A percentile compares a stretch with the other conserved stretches of the same genome.
Conservation (phyloP, 2,113 vertebrate species). For the Zapus hudsonius region DNA sequence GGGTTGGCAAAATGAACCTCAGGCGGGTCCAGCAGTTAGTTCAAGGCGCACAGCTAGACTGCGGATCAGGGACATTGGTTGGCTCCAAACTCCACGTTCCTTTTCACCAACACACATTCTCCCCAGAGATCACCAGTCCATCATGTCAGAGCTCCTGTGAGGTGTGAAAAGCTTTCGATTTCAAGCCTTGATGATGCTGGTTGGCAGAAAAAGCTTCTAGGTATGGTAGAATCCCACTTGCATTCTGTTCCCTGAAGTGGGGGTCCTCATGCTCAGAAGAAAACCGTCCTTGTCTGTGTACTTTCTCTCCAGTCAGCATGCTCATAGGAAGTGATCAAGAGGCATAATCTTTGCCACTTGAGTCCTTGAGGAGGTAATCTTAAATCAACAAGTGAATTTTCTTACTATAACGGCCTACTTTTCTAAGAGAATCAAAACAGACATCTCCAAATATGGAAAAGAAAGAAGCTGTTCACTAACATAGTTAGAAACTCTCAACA, state of each 20-base stretch:
- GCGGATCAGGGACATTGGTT: background rate
- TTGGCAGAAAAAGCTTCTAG: conserved; percentile 18
- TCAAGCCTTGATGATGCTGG: conserved; percentile 29
- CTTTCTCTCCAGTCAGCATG: background rate
- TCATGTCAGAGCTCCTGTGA: conserved; percentile 7
- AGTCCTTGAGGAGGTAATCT: background rate
- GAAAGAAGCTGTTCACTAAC: background rate
- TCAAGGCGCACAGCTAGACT: background rate
- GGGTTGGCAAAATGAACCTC: background rate
- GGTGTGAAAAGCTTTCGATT: background rate
- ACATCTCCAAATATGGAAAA: background rate
- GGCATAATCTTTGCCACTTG: background rate
- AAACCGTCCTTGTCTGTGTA: background rate
- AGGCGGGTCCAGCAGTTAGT: background rate
- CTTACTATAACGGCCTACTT: background rate
- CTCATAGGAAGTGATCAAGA: background rate
- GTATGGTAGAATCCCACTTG: background rate
- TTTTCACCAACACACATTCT: background rate
- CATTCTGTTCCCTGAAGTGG: background rate
- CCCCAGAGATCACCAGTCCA: background rate
- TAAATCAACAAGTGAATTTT: conserved; percentile 9
- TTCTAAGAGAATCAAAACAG: background rate
- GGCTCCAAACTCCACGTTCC: background rate
- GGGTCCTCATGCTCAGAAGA: background rate
- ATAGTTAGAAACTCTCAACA: background rate